Percentiles rank a stretch among this genome's conserved stretches.
Evolutionary conservation across 2,113 vertebrate species (phyloP).

Genomic region (Dicrurus megarhynchus): DNA sequence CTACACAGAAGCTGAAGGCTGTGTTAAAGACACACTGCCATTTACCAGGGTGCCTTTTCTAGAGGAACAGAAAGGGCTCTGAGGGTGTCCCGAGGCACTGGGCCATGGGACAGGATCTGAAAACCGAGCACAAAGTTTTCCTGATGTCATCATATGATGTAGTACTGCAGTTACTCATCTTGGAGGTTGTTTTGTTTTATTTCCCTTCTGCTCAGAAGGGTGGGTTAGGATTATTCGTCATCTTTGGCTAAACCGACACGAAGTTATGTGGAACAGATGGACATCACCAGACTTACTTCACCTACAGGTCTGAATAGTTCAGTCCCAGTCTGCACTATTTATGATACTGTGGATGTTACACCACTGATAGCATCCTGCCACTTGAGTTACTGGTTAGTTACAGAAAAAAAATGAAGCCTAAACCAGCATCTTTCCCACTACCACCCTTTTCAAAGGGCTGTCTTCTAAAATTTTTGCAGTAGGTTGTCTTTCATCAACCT

Average conservation of each 20-base stretch:
- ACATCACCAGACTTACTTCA: background rate
- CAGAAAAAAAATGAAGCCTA: background rate
- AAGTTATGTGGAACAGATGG: conserved; percentile 21
- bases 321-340: background rate
- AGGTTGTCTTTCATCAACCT: background rate
- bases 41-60: background rate
- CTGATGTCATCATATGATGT: background rate
- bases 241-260: background rate
- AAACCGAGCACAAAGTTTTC: background rate
- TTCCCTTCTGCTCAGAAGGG: conserved; percentile 29
- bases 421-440: background rate
- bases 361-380: background rate
- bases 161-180: background rate
- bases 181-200: background rate
- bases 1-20: background rate
- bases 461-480: background rate
- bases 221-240: background rate
- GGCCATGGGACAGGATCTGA: background rate
- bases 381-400: background rate
- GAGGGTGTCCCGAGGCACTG: background rate
- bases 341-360: background rate
- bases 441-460: background rate
- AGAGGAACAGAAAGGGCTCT: background rate
- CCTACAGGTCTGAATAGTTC: background rate
- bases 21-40: background rate